Base-by-base conservation (phyloP, 2,888 invertebrate genomes). In the Ennomos quercinarius region DNA sequence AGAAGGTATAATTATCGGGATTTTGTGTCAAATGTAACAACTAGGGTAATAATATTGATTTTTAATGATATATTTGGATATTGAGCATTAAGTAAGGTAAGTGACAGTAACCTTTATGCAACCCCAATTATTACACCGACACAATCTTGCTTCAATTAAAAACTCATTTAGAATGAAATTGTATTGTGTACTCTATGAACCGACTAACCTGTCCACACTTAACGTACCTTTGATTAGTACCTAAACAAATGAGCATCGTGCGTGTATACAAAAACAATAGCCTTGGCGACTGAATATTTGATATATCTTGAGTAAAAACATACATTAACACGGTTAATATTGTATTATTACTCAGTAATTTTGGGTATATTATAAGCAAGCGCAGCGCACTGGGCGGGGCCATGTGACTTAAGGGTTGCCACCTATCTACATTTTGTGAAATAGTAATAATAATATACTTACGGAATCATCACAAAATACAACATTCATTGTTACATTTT, bases 261-360 rank as follows among this genome's bases (percentile, higher is more conserved):
- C 66, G 65, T 70, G 62, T 57, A 63, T 46, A 64, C 63, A 67
- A 66, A 70, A 71, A 73, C 62, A 66, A 66, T 64, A 63, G 61
- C 64, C 58, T 46, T 63, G 58, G 50, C 56, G 50, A 56, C 65
- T 73, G 64, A 77, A 75, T 77, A 70, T 73, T 77, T 75, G 64
- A 71, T 72, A 67, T 70, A 70, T 68, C 67, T 72, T 64, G 58
- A 63, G 72, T 76, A 76, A 77, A 77, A 72, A 78, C 67, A 77
- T 64, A 72, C 73, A 80, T 76, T 77, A 73, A 57, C 67, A 66
- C 71, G 71, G 17, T 73, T 73, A 74, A 69, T 68, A 68, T 63
- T 68, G 73, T 74, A 75, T 80, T 79, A 75, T 80, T 83, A 79
- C 76, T 76, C 68, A 75, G 78, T 81, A 80, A 83, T 84, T 83